Evolutionary conservation across 2,888 invertebrate genomes (phyloP), one percentile per base, ranked within the genome.

Genomic region (Leucoma salicis): DNA sequence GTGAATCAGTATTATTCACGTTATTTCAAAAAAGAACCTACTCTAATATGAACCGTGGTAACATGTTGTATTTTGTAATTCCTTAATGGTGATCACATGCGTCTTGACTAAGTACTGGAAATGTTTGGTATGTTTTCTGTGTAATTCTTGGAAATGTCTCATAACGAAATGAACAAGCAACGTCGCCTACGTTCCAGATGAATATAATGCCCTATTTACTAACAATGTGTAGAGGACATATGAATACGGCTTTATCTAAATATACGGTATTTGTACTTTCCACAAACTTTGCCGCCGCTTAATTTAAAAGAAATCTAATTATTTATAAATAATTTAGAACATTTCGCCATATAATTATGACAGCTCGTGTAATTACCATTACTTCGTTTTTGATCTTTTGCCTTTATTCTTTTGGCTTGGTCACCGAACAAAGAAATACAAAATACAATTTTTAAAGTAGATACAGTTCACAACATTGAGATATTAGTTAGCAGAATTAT

Each of bases 21-120:
- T 14, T 15, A 35, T 52, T 50, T 48, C 42, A 46, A 14, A 32
- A 43, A 46, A 44, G 31, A 29, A 39, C 42, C 31, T 31, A 35
- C 38, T 33, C 27, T 25, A n/a, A 32, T 28, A 29, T 21, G 28
- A 42, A 32, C 34, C 21, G 8, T 4, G 5, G 42, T 32, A 49
- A 46, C 41, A 50, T 49, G 14, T 46, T 35, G 35, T 33, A 39
- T 45, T 49, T 42, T 47, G 42, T 51, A 25, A 48, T 51, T 58
- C 35, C 40, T 35, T 50, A 45, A 57, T 53, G 49, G 48, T 60
- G 66, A 63, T 56, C 61, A 57, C 58, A 63, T 57, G 50, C 34
- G 37, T 34, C 21, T 35, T 18, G 45, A 6, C 21, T 1, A 21
- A 5, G 27, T 27, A 27, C 21, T 21, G 51, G 53, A 54, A 51